Conservation (phyloP, 2,888 invertebrate species). For the Parnassius mnemosyne region DNA sequence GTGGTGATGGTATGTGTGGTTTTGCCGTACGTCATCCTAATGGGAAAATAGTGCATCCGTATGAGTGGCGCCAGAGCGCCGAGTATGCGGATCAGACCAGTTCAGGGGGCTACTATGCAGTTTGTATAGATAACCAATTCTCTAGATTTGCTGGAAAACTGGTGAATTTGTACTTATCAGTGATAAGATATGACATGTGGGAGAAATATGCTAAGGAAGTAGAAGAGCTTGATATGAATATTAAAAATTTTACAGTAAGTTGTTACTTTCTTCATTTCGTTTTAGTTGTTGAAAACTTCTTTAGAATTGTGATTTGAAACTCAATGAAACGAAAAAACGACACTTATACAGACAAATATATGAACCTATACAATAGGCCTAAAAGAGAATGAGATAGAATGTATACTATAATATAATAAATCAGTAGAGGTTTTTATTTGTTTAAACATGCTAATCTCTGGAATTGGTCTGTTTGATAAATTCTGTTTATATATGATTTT, state of each 20-base stretch:
- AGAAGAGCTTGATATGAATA: constrained; percentile 91
- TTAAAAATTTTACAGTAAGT: constrained; percentile 94
- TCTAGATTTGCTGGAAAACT: constrained; percentile 94
- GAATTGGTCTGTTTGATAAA: too few species aligned
- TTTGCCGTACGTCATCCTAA: constrained; percentile 93
- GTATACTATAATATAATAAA: too few species aligned
- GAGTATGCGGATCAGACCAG: constrained; percentile 93
- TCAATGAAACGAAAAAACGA: too few species aligned
- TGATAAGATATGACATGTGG: constrained; percentile 96
- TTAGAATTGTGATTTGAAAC: too few species aligned
- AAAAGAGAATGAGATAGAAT: too few species aligned
- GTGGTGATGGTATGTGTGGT: constrained; percentile 96
- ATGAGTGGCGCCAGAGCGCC: constrained; percentile 93
- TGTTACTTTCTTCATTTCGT: constrained; percentile 3
- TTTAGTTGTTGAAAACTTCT: too few species aligned
- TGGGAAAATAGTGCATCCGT: constrained; percentile 92
- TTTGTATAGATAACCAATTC: constrained; percentile 96
- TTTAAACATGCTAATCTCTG: too few species aligned
- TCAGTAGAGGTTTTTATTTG: too few species aligned
- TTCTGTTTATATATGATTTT: too few species aligned
- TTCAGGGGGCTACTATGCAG: constrained; percentile 92
- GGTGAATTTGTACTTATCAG: constrained; percentile 93
- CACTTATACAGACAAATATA: too few species aligned
- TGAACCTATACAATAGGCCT: too few species aligned
- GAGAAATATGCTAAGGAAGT: constrained; percentile 94